phyloP scores from a whole-genome alignment of 2,797 vertebrate genomes.

The Pangasius sanitwongsei region DNA sequence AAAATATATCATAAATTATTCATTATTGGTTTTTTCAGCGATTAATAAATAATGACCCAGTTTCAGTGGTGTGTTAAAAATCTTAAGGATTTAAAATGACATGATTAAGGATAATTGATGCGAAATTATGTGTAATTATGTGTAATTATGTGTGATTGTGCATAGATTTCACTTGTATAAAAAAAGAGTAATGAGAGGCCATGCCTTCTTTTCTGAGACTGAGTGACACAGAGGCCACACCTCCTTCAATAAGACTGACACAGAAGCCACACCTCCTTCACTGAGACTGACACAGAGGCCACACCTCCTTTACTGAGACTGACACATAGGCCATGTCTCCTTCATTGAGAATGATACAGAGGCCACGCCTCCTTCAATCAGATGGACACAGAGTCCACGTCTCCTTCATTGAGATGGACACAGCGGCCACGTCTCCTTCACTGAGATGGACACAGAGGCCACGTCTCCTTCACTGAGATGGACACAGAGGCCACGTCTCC shows the following conservation, averaged over 20 bases:
- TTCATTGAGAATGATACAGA: neutral
- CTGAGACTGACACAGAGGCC: neutral
- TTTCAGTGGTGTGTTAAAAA: neutral
- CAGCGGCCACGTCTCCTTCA: neutral
- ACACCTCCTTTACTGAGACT: neutral
- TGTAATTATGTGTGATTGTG: neutral
- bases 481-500: neutral
- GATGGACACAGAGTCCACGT: neutral
- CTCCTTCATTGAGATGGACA: neutral
- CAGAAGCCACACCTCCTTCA: neutral
- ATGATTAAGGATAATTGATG: neutral
- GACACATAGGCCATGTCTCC: too few relatives aligned
- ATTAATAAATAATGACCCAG: constrained; percentile 19
- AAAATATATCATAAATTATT: neutral
- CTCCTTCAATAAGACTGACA: neutral
- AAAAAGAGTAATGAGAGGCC: neutral
- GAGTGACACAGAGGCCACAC: neutral
- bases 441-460: neutral
- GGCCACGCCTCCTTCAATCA: neutral
- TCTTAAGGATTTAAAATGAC: constrained; percentile 5
- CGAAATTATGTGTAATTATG: neutral
- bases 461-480: neutral
- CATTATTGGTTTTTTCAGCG: neutral
- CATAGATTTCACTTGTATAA: too few relatives aligned
- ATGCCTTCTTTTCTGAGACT: neutral